Percentiles rank a stretch among this genome's conserved stretches.
Evolutionary conservation across 2,113 vertebrate species (phyloP).

Genomic region (Oncorhynchus kisutch): DNA sequence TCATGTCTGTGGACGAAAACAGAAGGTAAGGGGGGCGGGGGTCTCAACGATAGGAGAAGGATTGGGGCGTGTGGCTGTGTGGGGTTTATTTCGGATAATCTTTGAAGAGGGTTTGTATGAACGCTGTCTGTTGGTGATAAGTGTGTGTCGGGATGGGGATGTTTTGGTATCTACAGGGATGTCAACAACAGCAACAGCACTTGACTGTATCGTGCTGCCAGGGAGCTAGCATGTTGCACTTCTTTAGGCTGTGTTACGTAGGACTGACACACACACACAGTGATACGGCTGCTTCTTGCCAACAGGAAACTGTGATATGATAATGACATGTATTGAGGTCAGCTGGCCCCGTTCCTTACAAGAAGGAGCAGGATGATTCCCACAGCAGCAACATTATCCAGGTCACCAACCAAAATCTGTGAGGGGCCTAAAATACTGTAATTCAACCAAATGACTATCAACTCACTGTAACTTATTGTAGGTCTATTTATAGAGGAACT

Average conservation of each 20-base stretch:
- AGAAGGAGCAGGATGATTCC: conserved; percentile 14
- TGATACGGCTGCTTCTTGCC: conserved; percentile 40
- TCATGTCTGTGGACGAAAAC: too few species aligned
- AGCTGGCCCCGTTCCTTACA: conserved; percentile 47
- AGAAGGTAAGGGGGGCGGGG: too few species aligned
- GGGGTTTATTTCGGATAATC: too few species aligned
- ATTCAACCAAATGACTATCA: too few species aligned
- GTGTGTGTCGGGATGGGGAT: too few species aligned
- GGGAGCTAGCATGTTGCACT: background rate
- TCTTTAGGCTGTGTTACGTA: background rate
- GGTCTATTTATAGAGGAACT: too few species aligned
- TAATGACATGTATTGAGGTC: conserved; percentile 74
- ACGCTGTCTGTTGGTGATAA: too few species aligned
- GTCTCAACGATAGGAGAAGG: too few species aligned
- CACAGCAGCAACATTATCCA: conserved; percentile 44
- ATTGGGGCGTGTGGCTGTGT: too few species aligned
- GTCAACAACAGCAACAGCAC: background rate
- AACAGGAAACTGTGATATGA: conserved; percentile 48
- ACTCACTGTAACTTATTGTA: too few species aligned
- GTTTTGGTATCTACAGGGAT: background rate
- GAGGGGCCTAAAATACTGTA: background rate
- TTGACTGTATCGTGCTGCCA: background rate
- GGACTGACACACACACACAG: conserved; percentile 15
- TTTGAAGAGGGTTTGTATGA: too few species aligned
- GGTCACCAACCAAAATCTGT: conserved; percentile 1